Base-by-base conservation (phyloP, 2,797 vertebrate genomes). In the Chromis chromis region DNA sequence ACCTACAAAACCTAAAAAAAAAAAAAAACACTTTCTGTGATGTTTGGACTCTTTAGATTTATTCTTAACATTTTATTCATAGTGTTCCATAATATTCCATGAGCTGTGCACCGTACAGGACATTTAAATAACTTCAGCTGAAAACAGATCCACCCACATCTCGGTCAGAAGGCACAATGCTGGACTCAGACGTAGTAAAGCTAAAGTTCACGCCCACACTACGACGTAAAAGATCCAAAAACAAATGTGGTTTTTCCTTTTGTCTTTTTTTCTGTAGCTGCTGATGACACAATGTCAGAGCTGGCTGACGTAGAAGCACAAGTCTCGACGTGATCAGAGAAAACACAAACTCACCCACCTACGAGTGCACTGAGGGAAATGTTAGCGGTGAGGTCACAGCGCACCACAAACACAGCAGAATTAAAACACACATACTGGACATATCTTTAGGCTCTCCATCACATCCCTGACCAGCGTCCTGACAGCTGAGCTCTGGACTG, bases 371-470 rank as follows among this genome's bases (percentile, higher is more conserved):
- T 8, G 62, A 88, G 65, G 63, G 84, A 90, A 88, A 78, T 79
- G 82, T 78, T 36, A 53, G 79, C 46, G 77, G 84, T 87, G 88
- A 87, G 81, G 87, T 89, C 84, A 86, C 72, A 59, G 65, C 78
- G 81, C 48, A 76, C 91, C 89, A 86, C 44, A 60, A 48, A 49
- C 36, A 69, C 50, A 82, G 70, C 81, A 58, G 53, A 65, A 63
- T n/a, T 64, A 31, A 21, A 31, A 76, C 63, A 63, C 57, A 72
- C 63, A 65, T 48, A 24, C 57, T 53, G 67, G 27, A 27, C 59
- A 64, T 22, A n/a, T 79, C 61, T 86, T 73, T 85, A 31, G 28
- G 4, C 28, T 31, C 28, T 31, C 28, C 28, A 7, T 31, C 28
- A 36, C 33, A 11, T 11, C 33, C 9, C 9, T 12, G 33, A 3